Conservation (phyloP, 2,113 vertebrate species). For the Caranx ignobilis region DNA sequence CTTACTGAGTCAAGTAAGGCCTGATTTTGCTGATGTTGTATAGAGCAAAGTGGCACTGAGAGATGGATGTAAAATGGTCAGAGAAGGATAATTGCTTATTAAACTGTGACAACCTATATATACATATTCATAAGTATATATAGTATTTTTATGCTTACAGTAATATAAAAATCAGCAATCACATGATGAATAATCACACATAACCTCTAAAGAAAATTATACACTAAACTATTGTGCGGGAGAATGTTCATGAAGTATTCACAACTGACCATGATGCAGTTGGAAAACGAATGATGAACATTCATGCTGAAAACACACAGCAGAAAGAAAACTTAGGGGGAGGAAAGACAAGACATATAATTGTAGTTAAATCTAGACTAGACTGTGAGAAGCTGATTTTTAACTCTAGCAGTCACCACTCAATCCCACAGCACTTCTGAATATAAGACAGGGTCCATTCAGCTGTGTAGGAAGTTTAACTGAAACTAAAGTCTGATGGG, state of each 20-base stretch:
- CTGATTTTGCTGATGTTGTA: too few relatives aligned
- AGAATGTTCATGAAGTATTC: not conserved
- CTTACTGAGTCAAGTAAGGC: too few relatives aligned
- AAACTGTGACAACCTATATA: too few relatives aligned
- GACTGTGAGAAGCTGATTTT: not conserved
- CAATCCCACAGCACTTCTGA: not conserved
- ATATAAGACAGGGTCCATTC: not conserved
- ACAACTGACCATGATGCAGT: slow-evolving; percentile 21
- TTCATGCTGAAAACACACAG: slow-evolving; percentile 11
- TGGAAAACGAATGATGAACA: not conserved
- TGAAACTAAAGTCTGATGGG: not conserved
- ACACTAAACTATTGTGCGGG: not conserved
- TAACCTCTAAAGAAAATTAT: not conserved
- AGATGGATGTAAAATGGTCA: too few relatives aligned
- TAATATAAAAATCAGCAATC: too few relatives aligned
- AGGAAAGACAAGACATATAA: not conserved
- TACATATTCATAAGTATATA: too few relatives aligned
- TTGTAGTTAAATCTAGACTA: not conserved
- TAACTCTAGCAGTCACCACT: not conserved
- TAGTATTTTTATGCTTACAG: too few relatives aligned
- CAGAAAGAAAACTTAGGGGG: not conserved
- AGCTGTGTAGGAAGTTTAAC: not conserved
- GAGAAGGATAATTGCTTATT: too few relatives aligned
- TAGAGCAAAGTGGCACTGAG: too few relatives aligned
- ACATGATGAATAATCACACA: too few relatives aligned